Percentiles rank a stretch among this genome's conserved stretches.
Evolutionary conservation across 2,888 invertebrate genomes (phyloP).

Genomic region (Rhingia rostrata): DNA sequence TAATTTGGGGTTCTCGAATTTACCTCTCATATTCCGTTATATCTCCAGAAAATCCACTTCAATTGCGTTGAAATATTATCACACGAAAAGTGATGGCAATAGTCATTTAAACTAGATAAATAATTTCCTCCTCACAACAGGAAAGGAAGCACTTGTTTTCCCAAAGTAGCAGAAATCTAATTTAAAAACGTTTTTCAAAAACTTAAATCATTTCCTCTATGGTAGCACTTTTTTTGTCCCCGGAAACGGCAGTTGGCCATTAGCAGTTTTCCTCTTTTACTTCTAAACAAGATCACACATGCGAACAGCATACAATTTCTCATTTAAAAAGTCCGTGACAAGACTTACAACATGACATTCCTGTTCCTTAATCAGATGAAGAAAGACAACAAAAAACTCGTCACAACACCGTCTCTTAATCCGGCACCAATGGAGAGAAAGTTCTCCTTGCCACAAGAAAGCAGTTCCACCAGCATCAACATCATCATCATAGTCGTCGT

Average conservation of each 20-base stretch:
- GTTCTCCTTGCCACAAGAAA: conserved; percentile 56
- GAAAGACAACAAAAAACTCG: conserved; percentile 31
- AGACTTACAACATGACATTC: conserved; percentile 24
- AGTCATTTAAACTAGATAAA: too few species aligned
- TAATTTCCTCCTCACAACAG: not conserved
- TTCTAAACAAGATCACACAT: conserved; percentile 13
- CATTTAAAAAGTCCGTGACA: conserved; percentile 14
- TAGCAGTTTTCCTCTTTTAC: not conserved
- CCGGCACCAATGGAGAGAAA: conserved; percentile 65
- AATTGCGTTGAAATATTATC: too few species aligned
- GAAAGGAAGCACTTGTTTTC: not conserved
- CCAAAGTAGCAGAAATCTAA: not conserved
- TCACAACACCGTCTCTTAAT: conserved; percentile 58
- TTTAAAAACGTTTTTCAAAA: not conserved
- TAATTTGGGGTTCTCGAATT: too few species aligned
- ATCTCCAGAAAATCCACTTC: too few species aligned
- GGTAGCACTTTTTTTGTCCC: not conserved
- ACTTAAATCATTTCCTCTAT: conserved; percentile 14
- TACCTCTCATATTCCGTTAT: too few species aligned
- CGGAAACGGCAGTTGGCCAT: not conserved
- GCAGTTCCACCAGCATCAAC: not conserved
- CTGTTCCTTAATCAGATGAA: conserved; percentile 46
- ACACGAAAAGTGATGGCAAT: too few species aligned
- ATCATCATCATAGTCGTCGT: not conserved
- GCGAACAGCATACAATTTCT: not conserved